Percentiles rank a stretch among this genome's conserved stretches.
Conservation (phyloP, 2,888 invertebrate species). For the Muschampia staudingeri region DNA sequence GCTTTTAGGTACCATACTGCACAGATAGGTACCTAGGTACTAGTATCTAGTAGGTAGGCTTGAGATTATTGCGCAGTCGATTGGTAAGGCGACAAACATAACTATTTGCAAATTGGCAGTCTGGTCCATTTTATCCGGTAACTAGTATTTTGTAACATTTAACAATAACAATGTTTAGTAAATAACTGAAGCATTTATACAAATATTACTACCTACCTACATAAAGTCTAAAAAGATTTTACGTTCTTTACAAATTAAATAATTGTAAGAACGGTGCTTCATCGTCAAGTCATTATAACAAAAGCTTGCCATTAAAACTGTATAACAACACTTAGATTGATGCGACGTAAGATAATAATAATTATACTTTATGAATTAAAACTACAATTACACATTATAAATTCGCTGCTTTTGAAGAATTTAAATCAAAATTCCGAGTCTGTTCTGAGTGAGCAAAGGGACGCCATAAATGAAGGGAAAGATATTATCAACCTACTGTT, state of each 20-base stretch:
- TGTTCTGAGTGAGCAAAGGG: conserved; percentile 25
- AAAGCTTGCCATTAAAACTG: conserved; percentile 82
- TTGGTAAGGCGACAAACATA: too few species aligned
- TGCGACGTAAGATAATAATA: conserved; percentile 66
- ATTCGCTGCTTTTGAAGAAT: conserved; percentile 57
- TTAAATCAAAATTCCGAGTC: conserved; percentile 50
- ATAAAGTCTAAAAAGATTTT: conserved; percentile 45
- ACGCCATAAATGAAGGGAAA: conserved; percentile 8
- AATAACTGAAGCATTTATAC: too few species aligned
- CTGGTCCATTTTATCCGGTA: too few species aligned
- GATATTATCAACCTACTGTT: not conserved
- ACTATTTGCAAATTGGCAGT: too few species aligned
- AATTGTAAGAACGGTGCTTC: conserved; percentile 77
- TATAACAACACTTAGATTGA: conserved; percentile 81
- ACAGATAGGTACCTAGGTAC: too few species aligned
- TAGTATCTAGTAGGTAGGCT: too few species aligned
- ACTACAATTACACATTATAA: conserved; percentile 51
- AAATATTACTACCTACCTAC: too few species aligned
- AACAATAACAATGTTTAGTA: too few species aligned
- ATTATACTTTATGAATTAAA: conserved; percentile 58
- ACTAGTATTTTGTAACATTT: too few species aligned
- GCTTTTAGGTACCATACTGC: too few species aligned
- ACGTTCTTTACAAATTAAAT: conserved; percentile 71
- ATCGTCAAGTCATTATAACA: conserved; percentile 81
- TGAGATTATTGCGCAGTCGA: too few species aligned